These are phyloP conservation scores for Neomonachus schauinslandi DNA, from an alignment of 2,113 vertebrate species.

Conservation along the genomic window DNA sequence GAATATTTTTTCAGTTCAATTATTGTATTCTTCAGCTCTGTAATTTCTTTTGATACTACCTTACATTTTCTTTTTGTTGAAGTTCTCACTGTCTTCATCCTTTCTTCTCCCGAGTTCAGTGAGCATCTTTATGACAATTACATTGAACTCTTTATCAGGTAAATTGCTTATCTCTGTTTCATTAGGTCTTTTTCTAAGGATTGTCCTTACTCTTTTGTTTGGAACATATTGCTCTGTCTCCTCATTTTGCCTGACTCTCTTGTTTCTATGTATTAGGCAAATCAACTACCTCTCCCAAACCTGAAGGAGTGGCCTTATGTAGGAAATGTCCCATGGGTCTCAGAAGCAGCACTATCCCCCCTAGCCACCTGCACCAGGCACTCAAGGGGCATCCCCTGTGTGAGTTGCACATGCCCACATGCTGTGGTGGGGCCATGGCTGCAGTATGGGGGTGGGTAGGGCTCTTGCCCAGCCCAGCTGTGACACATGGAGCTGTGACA, in stretches of 20 bases:
- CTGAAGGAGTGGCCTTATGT: neutral
- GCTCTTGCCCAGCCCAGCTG: neutral
- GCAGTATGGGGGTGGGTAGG: neutral
- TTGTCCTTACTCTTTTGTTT: neutral
- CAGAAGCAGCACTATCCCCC: neutral
- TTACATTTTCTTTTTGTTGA: neutral
- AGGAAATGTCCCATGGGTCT: neutral
- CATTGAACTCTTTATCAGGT: neutral
- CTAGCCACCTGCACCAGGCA: neutral
- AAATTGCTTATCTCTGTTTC: neutral
- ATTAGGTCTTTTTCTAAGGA: neutral
- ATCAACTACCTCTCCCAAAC: neutral
- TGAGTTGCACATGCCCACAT: neutral
- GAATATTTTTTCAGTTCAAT: neutral
- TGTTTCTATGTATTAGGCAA: neutral
- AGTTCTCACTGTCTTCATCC: neutral
- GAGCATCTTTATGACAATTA: neutral
- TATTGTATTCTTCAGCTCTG: neutral
- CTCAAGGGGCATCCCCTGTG: neutral
- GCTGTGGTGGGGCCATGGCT: neutral
- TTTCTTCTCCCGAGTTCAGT: neutral
- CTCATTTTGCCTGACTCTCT: neutral
- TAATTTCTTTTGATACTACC: neutral
- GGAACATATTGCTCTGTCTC: neutral
- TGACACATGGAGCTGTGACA: neutral